Percentiles rank a stretch among this genome's conserved stretches.
These are phyloP conservation scores for Lissocephala sabroskyi DNA, from an alignment of 2,888 invertebrate species.

Conservation along the genomic window DNA sequence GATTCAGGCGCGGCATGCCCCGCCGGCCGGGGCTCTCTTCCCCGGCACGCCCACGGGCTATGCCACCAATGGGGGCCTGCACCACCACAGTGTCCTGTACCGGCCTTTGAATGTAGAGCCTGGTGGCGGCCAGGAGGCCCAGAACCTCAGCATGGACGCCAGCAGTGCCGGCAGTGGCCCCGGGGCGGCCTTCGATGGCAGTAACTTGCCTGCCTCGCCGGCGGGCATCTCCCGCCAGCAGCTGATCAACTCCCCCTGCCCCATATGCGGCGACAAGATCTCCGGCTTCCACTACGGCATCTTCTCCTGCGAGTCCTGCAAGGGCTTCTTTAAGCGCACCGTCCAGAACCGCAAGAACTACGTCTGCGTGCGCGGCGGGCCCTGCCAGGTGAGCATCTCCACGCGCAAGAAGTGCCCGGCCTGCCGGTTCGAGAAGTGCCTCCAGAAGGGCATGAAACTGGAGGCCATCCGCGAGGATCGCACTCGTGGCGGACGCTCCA, in stretches of 20 bases:
- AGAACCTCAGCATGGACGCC: conserved; percentile 64
- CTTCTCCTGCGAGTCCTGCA: conserved; percentile 98
- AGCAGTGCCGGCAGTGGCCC: conserved; percentile 7
- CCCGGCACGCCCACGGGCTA: conserved; percentile 46
- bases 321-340: conserved; percentile 97
- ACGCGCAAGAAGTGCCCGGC: conserved; percentile 98
- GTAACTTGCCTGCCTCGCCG: conserved; percentile 72
- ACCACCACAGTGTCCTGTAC: conserved; percentile 75
- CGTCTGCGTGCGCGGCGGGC: conserved; percentile 91
- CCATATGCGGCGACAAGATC: conserved; percentile 95
- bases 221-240: conserved; percentile 91
- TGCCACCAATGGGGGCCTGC: conserved; percentile 69
- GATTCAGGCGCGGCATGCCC: conserved; percentile 80
- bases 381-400: conserved; percentile 92
- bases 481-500: conserved; percentile 95
- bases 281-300: conserved; percentile 98
- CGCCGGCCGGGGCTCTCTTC: conserved; percentile 39
- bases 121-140: conserved; percentile 45
- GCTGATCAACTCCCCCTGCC: conserved; percentile 93
- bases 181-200: conserved; percentile 15
- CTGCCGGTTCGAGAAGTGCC: conserved; percentile 95
- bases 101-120: conserved; percentile 71
- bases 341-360: conserved; percentile 99
- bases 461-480: conserved; percentile 97
- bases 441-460: conserved; percentile 96